These are phyloP conservation scores for Deilephila elpenor DNA, from an alignment of 2,888 invertebrate species.

Conservation along the genomic window DNA sequence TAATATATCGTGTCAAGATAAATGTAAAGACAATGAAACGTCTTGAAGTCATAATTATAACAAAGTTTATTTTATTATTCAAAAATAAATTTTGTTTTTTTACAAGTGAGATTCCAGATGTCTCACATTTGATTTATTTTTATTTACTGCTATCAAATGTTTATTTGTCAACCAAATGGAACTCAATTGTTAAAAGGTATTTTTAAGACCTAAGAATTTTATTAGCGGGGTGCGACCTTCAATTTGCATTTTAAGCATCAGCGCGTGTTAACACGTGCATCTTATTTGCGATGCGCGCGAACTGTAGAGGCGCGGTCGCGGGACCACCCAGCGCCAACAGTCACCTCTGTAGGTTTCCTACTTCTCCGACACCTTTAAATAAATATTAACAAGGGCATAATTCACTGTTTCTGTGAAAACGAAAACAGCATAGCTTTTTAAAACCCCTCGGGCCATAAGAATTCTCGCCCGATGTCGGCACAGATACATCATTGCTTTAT, in stretches of 20 bases:
- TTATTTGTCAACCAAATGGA: neutral
- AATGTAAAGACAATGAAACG: too few species aligned
- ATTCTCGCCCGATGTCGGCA: conserved; percentile 14
- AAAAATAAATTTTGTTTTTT: too few species aligned
- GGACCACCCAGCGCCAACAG: conserved; percentile 52
- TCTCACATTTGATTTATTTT: neutral
- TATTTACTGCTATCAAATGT: neutral
- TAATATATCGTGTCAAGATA: too few species aligned
- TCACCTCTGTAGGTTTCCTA: conserved; percentile 38
- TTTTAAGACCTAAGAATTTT: conserved; percentile 39
- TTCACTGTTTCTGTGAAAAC: conserved; percentile 37
- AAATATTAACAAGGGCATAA: conserved; percentile 40
- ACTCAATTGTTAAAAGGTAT: neutral
- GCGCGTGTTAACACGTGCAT: conserved; percentile 39
- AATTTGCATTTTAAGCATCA: conserved; percentile 53
- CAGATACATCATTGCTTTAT: conserved; percentile 26
- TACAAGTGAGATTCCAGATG: too few species aligned
- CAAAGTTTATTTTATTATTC: too few species aligned
- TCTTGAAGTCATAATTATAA: too few species aligned
- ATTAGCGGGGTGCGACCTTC: conserved; percentile 43
- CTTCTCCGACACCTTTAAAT: conserved; percentile 37
- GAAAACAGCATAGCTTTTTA: conserved; percentile 36
- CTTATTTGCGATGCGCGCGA: conserved; percentile 52
- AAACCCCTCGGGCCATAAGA: conserved; percentile 36
- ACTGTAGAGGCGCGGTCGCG: conserved; percentile 40